A percentile compares a stretch with the other conserved stretches of the same genome.
Evolutionary conservation across 2,113 vertebrate genomes (phyloP).

Genomic region (Ammodytes dubius): DNA sequence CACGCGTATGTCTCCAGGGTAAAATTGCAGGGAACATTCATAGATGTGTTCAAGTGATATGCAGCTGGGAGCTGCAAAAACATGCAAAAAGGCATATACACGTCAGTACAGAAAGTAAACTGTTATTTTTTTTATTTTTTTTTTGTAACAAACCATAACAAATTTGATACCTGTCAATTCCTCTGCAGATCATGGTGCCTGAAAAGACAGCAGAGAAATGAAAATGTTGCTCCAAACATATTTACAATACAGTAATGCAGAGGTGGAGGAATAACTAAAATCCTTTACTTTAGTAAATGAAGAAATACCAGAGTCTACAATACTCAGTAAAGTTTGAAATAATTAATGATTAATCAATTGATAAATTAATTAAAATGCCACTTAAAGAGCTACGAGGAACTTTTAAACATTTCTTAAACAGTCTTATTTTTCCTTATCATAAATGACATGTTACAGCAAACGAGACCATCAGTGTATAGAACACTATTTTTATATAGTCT

Average conservation of each 20-base stretch:
- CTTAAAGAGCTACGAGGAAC: too few relatives aligned
- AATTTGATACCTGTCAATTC: constrained; percentile 66
- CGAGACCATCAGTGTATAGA: too few relatives aligned
- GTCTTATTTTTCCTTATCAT: too few relatives aligned
- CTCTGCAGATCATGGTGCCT: constrained; percentile 69
- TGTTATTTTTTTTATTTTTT: background rate
- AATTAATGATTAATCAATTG: too few relatives aligned
- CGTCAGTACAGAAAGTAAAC: background rate
- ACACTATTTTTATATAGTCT: too few relatives aligned
- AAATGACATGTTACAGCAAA: too few relatives aligned
- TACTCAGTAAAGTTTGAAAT: too few relatives aligned
- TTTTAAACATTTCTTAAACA: too few relatives aligned
- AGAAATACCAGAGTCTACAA: too few relatives aligned
- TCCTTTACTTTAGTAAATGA: too few relatives aligned
- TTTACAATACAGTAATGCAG: background rate
- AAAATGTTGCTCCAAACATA: background rate
- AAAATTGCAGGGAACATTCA: constrained; percentile 59
- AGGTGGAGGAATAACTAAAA: too few relatives aligned
- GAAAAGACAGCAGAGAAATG: constrained; percentile 23
- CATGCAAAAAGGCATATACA: background rate
- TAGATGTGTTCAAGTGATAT: constrained; percentile 33
- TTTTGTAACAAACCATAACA: background rate
- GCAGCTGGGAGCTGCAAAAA: constrained; percentile 62
- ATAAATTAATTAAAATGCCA: too few relatives aligned
- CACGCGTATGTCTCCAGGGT: constrained; percentile 77